Percentiles rank a stretch among this genome's conserved stretches.
Conservation (phyloP, 1,140 invertebrate genomes). For the Pectinophora gossypiella region DNA sequence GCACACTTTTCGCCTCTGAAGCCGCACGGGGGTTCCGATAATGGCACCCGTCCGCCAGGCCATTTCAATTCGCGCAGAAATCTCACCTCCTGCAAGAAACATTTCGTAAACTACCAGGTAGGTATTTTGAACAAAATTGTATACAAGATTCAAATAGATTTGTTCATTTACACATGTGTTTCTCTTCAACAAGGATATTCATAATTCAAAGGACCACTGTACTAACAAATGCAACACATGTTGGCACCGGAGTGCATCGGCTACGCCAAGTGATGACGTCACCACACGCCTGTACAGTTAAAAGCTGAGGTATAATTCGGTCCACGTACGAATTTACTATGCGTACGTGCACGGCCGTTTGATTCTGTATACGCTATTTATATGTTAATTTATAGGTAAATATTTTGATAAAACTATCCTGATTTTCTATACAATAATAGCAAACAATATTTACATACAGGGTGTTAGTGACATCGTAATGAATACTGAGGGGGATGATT, state of each 20-base stretch:
- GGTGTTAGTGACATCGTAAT: too few relatives aligned
- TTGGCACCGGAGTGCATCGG: constrained; percentile 33
- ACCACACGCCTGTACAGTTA: constrained; percentile 21
- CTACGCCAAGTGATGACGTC: constrained; percentile 36
- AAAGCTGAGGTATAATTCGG: constrained; percentile 25
- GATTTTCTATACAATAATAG: too few relatives aligned
- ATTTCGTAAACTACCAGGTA: too few relatives aligned
- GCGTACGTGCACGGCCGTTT: constrained; percentile 26
- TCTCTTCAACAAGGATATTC: background rate
- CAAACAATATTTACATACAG: too few relatives aligned
- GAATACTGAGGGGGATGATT: too few relatives aligned
- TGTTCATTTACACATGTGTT: too few relatives aligned
- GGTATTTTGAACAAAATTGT: too few relatives aligned
- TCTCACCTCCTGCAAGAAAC: constrained; percentile 78
- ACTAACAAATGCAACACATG: constrained; percentile 3
- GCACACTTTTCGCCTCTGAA: constrained; percentile 94
- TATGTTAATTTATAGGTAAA: constrained; percentile 11
- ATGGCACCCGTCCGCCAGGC: constrained; percentile 83
- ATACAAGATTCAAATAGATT: too few relatives aligned
- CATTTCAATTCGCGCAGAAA: constrained; percentile 85
- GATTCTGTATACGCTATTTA: constrained; percentile 25
- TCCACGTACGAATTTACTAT: constrained; percentile 28
- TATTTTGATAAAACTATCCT: background rate
- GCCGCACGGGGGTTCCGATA: constrained; percentile 95
- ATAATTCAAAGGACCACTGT: constrained; percentile 15